Base-by-base conservation (phyloP, 2,888 invertebrate genomes). In the Holacanthella duospinosa region DNA sequence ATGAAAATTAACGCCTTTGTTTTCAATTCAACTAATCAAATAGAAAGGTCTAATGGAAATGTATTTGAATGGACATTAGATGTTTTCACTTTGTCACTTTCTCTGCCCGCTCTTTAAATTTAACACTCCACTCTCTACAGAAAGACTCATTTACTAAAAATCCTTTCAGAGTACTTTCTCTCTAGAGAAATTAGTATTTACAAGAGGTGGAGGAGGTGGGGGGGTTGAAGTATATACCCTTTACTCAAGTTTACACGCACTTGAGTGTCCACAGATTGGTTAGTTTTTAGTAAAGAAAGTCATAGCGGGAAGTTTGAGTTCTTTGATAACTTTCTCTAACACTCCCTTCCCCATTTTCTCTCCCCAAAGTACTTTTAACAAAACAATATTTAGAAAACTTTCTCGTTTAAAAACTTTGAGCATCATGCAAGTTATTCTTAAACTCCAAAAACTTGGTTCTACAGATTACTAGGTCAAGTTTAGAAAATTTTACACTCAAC, bases 351-450 rank as follows among this genome's bases (percentile, higher is more conserved):
- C 4, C 21, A 9, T 48, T 9, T 21, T n/a, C 48, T 48, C 21
- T 48, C 48, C 48, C 19, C 21, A 48, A 48, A 48, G 48, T 48
- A 48, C 48, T 48, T 48, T 48, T 48, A 48, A 48, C 48, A 48
- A 48, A 48, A 48, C 48, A 48, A 48, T 48, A 48, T 48, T 48
- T 48, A 48, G 48, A 48, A 48, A 48, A 48, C 19, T 48, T 48
- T 48, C n/a, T 48, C 48, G n/a, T 48, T 48, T 48, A 4, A 9
- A 48, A 48, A 48, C 19, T 48, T 48, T 21, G 4, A 9, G n/a
- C 6, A 48, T 48, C 48, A 48, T 48, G 48, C 48, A 48, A 48
- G 19, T 48, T 48, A 36, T 36, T 36, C 36, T 36, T 36, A 16
- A 36, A 36, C 36, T 36, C 36, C 36, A 36, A 16, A 6, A 36